Conservation (phyloP, 1,140 invertebrate genomes). For the Dendrolimus kikuchii region DNA sequence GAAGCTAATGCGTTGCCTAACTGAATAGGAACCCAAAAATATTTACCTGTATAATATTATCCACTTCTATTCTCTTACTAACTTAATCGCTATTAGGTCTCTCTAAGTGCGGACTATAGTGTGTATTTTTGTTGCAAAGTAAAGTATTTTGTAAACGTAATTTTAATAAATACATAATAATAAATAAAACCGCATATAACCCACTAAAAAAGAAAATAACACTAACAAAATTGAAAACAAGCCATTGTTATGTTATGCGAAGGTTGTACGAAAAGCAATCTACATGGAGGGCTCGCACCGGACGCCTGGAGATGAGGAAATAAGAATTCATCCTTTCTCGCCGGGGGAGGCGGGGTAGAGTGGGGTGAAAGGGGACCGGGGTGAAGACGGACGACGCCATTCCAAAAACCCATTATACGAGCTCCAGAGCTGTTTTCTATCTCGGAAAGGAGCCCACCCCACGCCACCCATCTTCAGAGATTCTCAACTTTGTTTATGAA, state of each 20-base stretch:
- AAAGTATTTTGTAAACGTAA: too few species aligned
- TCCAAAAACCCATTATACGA: slow-evolving; percentile 72
- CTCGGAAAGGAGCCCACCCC: slow-evolving; percentile 58
- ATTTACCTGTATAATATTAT: too few species aligned
- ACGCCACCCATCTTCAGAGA: slow-evolving; percentile 31
- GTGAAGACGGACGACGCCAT: slow-evolving; percentile 72
- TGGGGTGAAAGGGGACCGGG: slow-evolving; percentile 26
- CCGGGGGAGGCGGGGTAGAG: slow-evolving; percentile 26
- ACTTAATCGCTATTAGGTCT: too few species aligned
- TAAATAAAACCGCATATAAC: too few species aligned
- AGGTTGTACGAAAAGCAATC: slow-evolving; percentile 66
- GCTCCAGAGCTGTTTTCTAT: slow-evolving; percentile 72
- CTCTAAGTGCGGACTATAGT: too few species aligned
- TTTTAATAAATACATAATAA: too few species aligned
- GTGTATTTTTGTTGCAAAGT: too few species aligned
- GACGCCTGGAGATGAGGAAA: slow-evolving; percentile 68
- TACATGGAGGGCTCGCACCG: slow-evolving; percentile 64
- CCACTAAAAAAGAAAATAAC: slow-evolving; percentile 38
- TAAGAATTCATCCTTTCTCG: slow-evolving; percentile 72
- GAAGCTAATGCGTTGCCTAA: too few species aligned
- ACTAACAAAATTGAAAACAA: slow-evolving; percentile 68
- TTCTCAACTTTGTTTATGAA: slow-evolving; percentile 69
- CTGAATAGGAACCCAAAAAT: too few species aligned
- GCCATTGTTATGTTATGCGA: slow-evolving; percentile 68
- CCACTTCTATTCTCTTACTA: too few species aligned